Evolutionary conservation across 2,797 vertebrate species (phyloP).

Genomic region (Cossypha dichroa): DNA sequence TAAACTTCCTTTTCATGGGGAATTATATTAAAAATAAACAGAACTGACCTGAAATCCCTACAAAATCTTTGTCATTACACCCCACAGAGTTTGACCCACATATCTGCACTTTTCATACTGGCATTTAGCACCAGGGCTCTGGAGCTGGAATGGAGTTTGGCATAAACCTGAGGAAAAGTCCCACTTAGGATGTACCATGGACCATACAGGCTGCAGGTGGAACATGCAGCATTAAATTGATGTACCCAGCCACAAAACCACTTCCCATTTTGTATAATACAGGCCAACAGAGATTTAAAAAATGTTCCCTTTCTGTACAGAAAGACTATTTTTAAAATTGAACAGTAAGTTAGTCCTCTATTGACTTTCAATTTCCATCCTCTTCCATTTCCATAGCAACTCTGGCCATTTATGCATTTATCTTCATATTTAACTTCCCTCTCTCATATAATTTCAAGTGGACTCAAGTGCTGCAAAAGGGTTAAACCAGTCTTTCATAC

Average conservation of each 20-base stretch:
- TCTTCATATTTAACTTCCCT: constrained; percentile 67
- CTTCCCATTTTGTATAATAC: constrained; percentile 14
- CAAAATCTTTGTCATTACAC: not conserved
- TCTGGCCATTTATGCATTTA: constrained; percentile 73
- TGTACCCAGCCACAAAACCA: constrained; percentile 16
- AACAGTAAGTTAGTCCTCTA: constrained; percentile 69
- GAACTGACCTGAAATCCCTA: not conserved
- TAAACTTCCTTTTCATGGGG: not conserved
- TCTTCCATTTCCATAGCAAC: constrained; percentile 76
- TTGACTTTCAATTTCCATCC: constrained; percentile 76
- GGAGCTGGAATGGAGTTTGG: not conserved
- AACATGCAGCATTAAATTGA: not conserved
- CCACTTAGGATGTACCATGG: not conserved
- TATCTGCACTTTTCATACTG: not conserved
- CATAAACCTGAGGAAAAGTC: not conserved
- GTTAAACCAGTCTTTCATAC: constrained; percentile 61
- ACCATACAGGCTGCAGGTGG: not conserved
- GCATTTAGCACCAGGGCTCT: not conserved
- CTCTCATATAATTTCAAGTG: constrained; percentile 61
- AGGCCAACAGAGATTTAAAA: constrained; percentile 33
- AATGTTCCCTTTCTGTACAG: constrained; percentile 41
- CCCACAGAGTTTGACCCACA: not conserved
- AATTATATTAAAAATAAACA: not conserved
- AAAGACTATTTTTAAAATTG: constrained; percentile 62
- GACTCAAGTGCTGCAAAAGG: constrained; percentile 37